phyloP scores from a whole-genome alignment of 1,140 invertebrate genomes.

The Drosophila ananassae region DNA sequence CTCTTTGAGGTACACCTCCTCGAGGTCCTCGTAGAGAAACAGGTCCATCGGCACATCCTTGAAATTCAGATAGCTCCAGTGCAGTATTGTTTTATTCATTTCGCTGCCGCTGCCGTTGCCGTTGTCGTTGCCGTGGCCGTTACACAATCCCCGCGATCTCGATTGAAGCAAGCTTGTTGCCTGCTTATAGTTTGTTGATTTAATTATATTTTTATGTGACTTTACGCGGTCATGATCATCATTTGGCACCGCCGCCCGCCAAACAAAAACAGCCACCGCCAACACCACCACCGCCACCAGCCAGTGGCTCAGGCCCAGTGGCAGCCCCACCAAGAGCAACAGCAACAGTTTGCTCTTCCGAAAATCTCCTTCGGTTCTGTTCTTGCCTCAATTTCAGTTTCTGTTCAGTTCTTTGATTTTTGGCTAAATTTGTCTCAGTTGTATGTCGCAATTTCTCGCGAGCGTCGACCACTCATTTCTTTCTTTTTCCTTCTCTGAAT shows the following conservation, averaged over 20 bases:
- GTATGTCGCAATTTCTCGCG: constrained; percentile 37
- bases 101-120: constrained; percentile 50
- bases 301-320: constrained; percentile 39
- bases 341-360: constrained; percentile 74
- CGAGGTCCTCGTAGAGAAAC: constrained; percentile 76
- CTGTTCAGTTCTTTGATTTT: constrained; percentile 2
- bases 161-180: constrained; percentile 34
- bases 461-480: neutral
- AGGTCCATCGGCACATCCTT: constrained; percentile 81
- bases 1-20: constrained; percentile 81
- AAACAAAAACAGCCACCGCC: constrained; percentile 64
- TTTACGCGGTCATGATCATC: constrained; percentile 81
- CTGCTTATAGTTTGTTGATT: constrained; percentile 46
- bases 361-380: constrained; percentile 22
- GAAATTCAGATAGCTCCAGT: constrained; percentile 84
- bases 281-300: constrained; percentile 35
- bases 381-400: neutral
- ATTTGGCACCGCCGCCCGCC: constrained; percentile 67
- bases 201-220: constrained; percentile 57
- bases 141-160: constrained; percentile 58
- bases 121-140: constrained; percentile 31
- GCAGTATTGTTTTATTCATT: constrained; percentile 82
- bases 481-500: neutral
- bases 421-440: constrained; percentile 59
- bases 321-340: constrained; percentile 31